Evolutionary conservation across 2,797 vertebrate genomes (phyloP).

Genomic region (Graptemys geographica): DNA sequence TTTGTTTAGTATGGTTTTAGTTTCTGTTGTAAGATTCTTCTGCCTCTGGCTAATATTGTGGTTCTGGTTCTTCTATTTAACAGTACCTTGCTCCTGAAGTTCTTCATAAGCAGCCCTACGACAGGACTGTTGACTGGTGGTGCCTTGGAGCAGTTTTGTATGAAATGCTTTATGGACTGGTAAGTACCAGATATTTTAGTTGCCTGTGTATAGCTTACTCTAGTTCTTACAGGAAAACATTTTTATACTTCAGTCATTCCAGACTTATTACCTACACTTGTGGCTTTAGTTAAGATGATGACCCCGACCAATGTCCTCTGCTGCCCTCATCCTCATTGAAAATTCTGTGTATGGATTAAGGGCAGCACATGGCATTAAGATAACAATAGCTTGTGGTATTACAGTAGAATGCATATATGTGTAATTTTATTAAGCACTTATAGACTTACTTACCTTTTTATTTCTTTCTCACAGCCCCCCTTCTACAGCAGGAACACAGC

Average conservation of each 20-base stretch:
- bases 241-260: not conserved
- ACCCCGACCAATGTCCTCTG: not conserved
- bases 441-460: not conserved
- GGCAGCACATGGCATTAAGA: not conserved
- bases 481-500: constrained; percentile 99
- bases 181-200: constrained; percentile 75
- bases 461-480: constrained; percentile 86
- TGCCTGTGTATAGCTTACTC: not conserved
- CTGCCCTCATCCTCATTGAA: not conserved
- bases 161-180: constrained; percentile 99
- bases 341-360: not conserved
- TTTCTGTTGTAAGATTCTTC: not conserved
- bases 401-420: fast-evolving
- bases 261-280: not conserved
- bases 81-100: constrained; percentile 99
- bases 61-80: constrained; percentile 13
- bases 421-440: not conserved
- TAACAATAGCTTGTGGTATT: fast-evolving
- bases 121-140: constrained; percentile 99
- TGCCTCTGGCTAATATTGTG: not conserved
- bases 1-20: not conserved
- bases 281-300: not conserved
- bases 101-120: constrained; percentile 98
- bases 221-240: not conserved
- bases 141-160: constrained; percentile 97